phyloP scores from a whole-genome alignment of 2,888 invertebrate genomes.

The Mallateleia sp. region DNA sequence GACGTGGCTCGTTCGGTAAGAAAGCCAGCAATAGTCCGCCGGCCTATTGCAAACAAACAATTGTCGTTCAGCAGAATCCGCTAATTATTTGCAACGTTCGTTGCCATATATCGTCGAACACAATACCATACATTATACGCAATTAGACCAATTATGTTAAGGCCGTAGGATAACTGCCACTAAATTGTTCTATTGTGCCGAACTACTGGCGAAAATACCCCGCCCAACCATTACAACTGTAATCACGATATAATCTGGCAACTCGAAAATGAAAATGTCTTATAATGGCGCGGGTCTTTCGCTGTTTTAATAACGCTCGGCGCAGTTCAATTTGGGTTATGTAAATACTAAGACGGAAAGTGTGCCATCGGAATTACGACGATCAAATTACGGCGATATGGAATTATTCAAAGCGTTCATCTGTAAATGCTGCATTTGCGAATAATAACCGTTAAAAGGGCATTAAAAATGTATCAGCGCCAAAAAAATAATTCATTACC shows the following conservation, averaged over 20 bases:
- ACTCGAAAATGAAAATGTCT: conserved; percentile 45
- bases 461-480: not conserved
- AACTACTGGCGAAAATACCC: conserved; percentile 31
- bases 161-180: conserved; percentile 52
- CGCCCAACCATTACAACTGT: conserved; percentile 13
- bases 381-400: conserved; percentile 37
- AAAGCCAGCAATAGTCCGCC: conserved; percentile 13
- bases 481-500: conserved; percentile 6
- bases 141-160: conserved; percentile 77
- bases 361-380: conserved; percentile 25
- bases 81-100: conserved; percentile 53
- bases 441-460: conserved; percentile 10
- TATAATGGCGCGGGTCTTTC: conserved; percentile 4
- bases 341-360: conserved; percentile 32
- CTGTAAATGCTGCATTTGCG: not conserved
- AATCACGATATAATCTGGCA: conserved; percentile 48
- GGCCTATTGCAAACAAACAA: conserved; percentile 43
- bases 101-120: conserved; percentile 44
- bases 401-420: conserved; percentile 10
- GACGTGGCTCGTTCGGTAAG: not conserved
- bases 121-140: conserved; percentile 63
- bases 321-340: conserved; percentile 37
- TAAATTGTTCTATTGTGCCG: conserved; percentile 56
- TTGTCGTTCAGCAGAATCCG: conserved; percentile 46
- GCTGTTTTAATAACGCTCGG: conserved; percentile 28